A percentile compares a stretch with the other conserved stretches of the same genome.
phyloP scores from a whole-genome alignment of 2,113 vertebrate species.

The Onychostruthus taczanowskii region DNA sequence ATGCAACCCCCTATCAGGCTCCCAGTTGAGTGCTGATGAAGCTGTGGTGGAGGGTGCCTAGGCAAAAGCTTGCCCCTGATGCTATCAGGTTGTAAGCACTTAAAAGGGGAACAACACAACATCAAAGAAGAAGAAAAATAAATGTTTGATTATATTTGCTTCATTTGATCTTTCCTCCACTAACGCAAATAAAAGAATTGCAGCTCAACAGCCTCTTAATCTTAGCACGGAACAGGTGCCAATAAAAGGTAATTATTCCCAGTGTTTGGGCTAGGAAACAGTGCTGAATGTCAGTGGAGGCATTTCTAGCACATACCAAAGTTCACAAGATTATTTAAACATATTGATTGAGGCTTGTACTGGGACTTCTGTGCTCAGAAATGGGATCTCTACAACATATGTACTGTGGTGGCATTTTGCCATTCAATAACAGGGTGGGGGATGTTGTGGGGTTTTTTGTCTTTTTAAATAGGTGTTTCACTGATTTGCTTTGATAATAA shows the following conservation, averaged over 20 bases:
- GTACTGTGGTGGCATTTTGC: not conserved
- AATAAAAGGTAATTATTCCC: constrained; percentile 27
- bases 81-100: not conserved
- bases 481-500: not conserved
- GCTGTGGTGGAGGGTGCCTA: not conserved
- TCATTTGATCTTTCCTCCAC: not conserved
- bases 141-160: not conserved
- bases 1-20: not conserved
- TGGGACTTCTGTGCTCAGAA: not conserved
- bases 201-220: not conserved
- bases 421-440: not conserved
- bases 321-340: not conserved
- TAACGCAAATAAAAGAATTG: not conserved
- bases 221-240: not conserved
- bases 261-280: not conserved
- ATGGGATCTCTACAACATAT: not conserved
- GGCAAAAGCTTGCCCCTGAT: not conserved
- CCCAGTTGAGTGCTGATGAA: not conserved
- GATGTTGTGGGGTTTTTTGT: not conserved
- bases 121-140: not conserved
- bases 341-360: not conserved
- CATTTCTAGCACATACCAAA: not conserved
- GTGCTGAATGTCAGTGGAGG: not conserved
- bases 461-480: not conserved
- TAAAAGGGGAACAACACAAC: not conserved